Conservation (phyloP, 2,797 vertebrate species). For the Darevskia nairensis region DNA sequence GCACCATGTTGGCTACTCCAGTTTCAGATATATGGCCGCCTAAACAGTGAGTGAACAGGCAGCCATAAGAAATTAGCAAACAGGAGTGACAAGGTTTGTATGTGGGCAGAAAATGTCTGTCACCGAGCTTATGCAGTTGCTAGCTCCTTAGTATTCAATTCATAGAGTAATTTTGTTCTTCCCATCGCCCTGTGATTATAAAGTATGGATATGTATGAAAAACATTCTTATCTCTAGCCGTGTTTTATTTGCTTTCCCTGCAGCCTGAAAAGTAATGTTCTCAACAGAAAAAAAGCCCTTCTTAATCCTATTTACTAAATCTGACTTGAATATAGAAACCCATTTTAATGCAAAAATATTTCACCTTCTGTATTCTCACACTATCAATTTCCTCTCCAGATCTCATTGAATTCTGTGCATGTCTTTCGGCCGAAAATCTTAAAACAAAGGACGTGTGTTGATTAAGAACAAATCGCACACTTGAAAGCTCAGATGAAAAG, state of each 20-base stretch:
- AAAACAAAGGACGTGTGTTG: neutral
- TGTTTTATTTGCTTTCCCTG: neutral
- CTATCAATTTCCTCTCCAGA: neutral
- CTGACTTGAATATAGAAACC: slow-evolving; percentile 16
- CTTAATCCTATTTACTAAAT: slow-evolving; percentile 39
- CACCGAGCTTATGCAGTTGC: slow-evolving; percentile 21
- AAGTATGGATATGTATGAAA: slow-evolving; percentile 30
- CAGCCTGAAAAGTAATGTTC: slow-evolving; percentile 21
- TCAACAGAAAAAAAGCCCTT: rapidly evolving
- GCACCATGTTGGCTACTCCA: too few species aligned
- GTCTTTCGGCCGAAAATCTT: neutral
- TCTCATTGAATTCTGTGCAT: slow-evolving; percentile 10
- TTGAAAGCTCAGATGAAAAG: neutral
- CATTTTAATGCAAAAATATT: slow-evolving; percentile 1
- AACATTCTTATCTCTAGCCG: slow-evolving; percentile 15
- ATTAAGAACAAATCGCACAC: slow-evolving; percentile 17
- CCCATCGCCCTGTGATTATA: slow-evolving; percentile 45
- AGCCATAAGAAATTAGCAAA: neutral
- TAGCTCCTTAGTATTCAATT: slow-evolving; percentile 26
- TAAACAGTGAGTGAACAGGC: neutral
- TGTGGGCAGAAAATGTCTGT: slow-evolving; percentile 2
- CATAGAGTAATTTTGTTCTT: slow-evolving; percentile 39
- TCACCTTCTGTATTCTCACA: neutral
- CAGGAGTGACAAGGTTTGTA: neutral
- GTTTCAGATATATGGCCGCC: neutral